Evolutionary conservation across 2,797 vertebrate species (phyloP), one percentile per base, ranked within the genome.

Genomic region (Oophaga sylvatica): DNA sequence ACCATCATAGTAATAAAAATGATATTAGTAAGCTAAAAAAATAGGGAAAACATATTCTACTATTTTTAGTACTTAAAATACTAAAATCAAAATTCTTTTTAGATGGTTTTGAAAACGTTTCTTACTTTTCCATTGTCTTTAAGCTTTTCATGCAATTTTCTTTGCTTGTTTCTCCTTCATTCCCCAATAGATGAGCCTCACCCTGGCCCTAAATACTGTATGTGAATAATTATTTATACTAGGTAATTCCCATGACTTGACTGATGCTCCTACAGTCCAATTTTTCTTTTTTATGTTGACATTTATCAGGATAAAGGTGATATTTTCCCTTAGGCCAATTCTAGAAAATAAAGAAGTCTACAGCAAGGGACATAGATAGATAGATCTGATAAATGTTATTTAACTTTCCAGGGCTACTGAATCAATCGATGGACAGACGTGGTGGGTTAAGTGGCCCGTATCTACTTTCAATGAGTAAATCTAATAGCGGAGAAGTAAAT

Each of bases 331-430:
- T 15, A 62, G 26, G 59, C 9, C 60, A 22, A 83, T 15, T 16
- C 57, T 35, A 45, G 56, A 35, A 76, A 41, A 76, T 59, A 76
- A 22, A 63, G 59, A 16, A 63, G 70, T 59, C 56, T 71, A 29
- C 16, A 45, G 20, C 17, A 26, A 76, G 56, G 71, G 20, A 62
- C 57, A 75, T 62, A 84, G 81, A 81, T 82, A 82, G 80, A 80
- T 81, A 81, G 81, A 76, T 75, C 22, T 75, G 83, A 84, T 75
- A 84, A 84, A 60, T 6, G 67, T 68, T 87, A 81, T 75, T 81
- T 80, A 63, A 87, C 16, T 35, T 81, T 17, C 56, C 70, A 29
- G n/a, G 19, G 68, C 20, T 81, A 22, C 22, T 22, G 70, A 73
- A 65, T 81, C 29, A 65, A 81, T 81, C 59, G 57, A 83, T 82